Conservation (phyloP, 2,113 vertebrate species). For the Apteryx mantelli region DNA sequence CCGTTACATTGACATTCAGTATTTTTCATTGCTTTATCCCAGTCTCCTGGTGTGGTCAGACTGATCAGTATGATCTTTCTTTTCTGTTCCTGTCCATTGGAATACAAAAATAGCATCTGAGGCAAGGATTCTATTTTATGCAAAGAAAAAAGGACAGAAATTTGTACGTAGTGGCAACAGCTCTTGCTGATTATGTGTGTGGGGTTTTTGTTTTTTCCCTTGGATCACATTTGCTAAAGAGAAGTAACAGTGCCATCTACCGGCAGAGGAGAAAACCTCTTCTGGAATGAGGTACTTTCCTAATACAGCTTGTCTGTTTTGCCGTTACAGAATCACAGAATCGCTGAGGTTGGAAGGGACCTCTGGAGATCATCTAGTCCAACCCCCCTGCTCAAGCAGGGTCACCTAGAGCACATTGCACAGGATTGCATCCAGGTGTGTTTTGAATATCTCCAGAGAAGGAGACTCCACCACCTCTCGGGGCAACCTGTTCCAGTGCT, state of each 20-base stretch:
- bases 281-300: neutral
- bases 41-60: neutral
- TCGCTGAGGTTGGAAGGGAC: too few species aligned
- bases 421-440: too few species aligned
- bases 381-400: too few species aligned
- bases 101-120: neutral
- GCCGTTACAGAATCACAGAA: too few species aligned
- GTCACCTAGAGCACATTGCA: too few species aligned
- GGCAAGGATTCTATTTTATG: neutral
- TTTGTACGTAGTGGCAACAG: neutral
- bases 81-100: neutral
- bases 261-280: neutral
- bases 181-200: neutral
- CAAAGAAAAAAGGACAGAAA: neutral
- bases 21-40: neutral
- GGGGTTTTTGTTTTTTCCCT: neutral
- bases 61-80: neutral
- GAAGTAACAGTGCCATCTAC: conserved; percentile 53
- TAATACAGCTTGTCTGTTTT: neutral
- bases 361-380: too few species aligned
- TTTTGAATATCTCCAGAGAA: too few species aligned
- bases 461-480: too few species aligned
- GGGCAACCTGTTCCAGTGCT: too few species aligned
- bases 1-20: neutral
- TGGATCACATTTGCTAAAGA: neutral